phyloP scores from a whole-genome alignment of 2,797 vertebrate species.

The Microcaecilia unicolor region DNA sequence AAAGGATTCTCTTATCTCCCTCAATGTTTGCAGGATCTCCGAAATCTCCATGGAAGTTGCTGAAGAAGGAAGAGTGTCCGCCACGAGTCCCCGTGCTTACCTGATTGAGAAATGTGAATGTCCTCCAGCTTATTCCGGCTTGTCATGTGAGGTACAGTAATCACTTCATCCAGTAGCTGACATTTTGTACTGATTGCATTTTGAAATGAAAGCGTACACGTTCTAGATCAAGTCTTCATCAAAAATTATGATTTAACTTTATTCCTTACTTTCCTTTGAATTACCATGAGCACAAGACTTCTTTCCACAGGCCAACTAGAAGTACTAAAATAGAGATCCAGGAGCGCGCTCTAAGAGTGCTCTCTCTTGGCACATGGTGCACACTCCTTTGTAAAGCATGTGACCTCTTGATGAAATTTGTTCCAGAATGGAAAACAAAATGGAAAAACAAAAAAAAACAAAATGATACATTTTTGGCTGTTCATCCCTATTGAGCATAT shows the following conservation, averaged over 20 bases:
- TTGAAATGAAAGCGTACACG: not conserved
- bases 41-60: slow-evolving; percentile 86
- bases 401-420: too few species aligned
- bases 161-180: too few species aligned
- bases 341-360: too few species aligned
- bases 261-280: not conserved
- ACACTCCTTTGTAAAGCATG: too few species aligned
- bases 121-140: slow-evolving; percentile 77
- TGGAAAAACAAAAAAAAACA: too few species aligned
- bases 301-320: too few species aligned
- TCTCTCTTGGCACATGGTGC: too few species aligned
- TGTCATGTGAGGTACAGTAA: slow-evolving; percentile 84
- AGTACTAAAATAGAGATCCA: too few species aligned
- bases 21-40: slow-evolving; percentile 72
- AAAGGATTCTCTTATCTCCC: not conserved
- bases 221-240: not conserved
- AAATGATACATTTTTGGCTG: too few species aligned
- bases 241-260: not conserved
- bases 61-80: slow-evolving; percentile 55
- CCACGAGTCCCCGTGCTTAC: slow-evolving; percentile 60
- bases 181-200: not conserved
- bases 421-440: too few species aligned
- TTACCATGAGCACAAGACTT: not conserved
- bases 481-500: too few species aligned
- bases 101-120: slow-evolving; percentile 85